Evolutionary conservation across 2,888 invertebrate genomes (phyloP), one percentile per base, ranked within the genome.

Genomic region (Eupithecia insigniata): DNA sequence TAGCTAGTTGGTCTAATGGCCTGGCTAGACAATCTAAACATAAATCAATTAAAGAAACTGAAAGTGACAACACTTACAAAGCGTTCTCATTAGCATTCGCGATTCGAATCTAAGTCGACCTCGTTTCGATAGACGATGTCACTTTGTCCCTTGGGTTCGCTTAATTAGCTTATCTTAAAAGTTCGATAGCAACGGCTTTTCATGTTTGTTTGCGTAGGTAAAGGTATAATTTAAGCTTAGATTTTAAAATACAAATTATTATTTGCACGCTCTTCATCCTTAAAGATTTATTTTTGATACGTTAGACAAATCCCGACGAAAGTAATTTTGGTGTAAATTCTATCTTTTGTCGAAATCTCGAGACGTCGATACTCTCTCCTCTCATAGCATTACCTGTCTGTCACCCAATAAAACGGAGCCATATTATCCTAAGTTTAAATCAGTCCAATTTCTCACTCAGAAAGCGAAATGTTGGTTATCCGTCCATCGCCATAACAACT

Each of bases 1-100:
- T 67, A 28, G 30, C 28, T 14, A 55, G 72, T 67, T 3, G 60
- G 32, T 36, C 28, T 67, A 68, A 69, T 71, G 64, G 62, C 61
- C 30, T 26, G 67, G 64, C 71, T 69, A 74, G 71, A 74, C 71
- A 72, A 90, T 91, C 91, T 83, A 74, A 79, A 87, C 89, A 88
- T 85, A 86, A 90, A 92, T 92, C 92, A 90, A 91, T 92, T 92
- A 88, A 87, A 78, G 86, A 89, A 90, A 92, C 85, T 81, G 90
- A 92, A 91, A 92, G 90, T 83, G 86, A 86, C 80, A 78, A 73
- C 76, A 74, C 75, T 71, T 79, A 83, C 80, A 79, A 81, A 81
- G 78, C 80, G 79, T 78, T 83, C 81, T 82, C 71, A 82, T 82
- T 82, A 81, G 76, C 73, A 76, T 67, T 72, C 69, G 72, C 69